These are phyloP conservation scores for Pollenia amentaria DNA, from an alignment of 2,888 invertebrate species.

Conservation along the genomic window DNA sequence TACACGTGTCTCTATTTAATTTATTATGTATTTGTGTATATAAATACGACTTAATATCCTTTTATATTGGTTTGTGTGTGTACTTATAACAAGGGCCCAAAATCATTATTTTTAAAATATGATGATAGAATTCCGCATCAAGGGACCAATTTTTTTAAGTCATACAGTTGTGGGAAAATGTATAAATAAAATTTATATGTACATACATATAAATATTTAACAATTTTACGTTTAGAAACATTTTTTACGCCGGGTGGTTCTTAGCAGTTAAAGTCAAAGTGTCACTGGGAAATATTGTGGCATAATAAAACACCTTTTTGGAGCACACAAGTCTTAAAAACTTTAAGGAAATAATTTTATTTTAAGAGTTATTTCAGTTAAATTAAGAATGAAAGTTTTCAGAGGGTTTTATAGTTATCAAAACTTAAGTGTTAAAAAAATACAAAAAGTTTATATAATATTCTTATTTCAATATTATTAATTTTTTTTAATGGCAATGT, in stretches of 20 bases:
- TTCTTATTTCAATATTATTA: too few species aligned
- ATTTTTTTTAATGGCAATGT: too few species aligned
- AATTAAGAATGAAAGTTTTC: background rate
- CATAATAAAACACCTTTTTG: background rate
- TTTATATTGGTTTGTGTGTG: background rate
- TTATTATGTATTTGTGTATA: background rate
- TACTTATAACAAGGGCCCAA: conserved; percentile 6
- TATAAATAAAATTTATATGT: background rate
- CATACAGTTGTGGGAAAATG: conserved; percentile 13
- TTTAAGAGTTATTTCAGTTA: background rate
- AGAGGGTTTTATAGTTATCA: conserved; percentile 10
- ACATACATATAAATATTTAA: conserved; percentile 28
- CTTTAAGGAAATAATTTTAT: background rate
- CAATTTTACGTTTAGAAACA: conserved; percentile 1
- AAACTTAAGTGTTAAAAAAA: background rate
- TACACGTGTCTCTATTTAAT: background rate
- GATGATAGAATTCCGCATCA: conserved; percentile 24
- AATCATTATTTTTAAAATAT: conserved; percentile 49
- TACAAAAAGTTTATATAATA: background rate
- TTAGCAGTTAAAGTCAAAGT: background rate
- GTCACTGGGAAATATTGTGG: conserved; percentile 5
- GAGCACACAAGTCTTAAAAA: background rate
- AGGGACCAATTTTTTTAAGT: conserved; percentile 42
- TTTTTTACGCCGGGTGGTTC: background rate
- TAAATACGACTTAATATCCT: background rate